phyloP scores from a whole-genome alignment of 2,888 invertebrate genomes.

The Meta bourneti region DNA sequence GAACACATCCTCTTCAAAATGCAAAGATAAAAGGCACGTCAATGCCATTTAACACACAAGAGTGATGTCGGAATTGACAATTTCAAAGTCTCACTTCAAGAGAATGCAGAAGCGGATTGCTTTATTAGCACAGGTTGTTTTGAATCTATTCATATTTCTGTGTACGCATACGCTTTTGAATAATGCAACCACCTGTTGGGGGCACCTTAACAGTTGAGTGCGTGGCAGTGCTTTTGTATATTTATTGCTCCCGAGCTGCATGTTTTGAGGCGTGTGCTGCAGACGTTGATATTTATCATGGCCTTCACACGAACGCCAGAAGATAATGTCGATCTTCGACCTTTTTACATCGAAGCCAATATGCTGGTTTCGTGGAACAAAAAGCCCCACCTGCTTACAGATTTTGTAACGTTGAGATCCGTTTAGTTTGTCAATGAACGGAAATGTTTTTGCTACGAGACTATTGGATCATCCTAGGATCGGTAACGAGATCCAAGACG shows the following conservation, averaged over 20 bases:
- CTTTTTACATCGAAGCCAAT: neutral
- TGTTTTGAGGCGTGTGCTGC: neutral
- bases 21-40: no score
- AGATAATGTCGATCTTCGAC: neutral
- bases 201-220: neutral
- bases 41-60: no score
- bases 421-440: no score
- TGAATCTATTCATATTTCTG: neutral
- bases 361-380: no score
- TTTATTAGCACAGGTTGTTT: conserved; percentile 45
- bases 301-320: neutral
- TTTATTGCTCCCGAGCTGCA: neutral
- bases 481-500: no score
- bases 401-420: no score
- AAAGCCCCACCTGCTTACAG: no score
- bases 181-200: conserved; percentile 15
- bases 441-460: no score
- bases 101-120: conserved; percentile 3
- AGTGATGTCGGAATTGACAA: neutral
- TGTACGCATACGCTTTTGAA: conserved; percentile 3
- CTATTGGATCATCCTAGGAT: no score
- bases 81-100: neutral
- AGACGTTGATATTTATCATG: neutral
- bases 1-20: no score
- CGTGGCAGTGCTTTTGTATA: conserved; percentile 14